These are phyloP conservation scores for Loriculus beryllinus DNA, from an alignment of 2,797 vertebrate species.

Conservation along the genomic window DNA sequence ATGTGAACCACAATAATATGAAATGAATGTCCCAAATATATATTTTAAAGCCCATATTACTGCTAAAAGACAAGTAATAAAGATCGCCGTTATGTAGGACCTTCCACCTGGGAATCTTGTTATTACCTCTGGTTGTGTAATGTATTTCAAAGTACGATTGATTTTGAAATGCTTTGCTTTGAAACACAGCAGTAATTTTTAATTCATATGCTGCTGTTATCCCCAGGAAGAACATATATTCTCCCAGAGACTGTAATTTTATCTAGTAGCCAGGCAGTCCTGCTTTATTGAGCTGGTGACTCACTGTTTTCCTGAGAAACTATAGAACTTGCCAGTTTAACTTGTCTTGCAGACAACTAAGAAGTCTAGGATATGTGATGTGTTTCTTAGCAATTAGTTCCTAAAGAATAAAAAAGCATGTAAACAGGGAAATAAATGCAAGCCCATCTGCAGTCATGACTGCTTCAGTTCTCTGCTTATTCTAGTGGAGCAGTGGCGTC, in stretches of 20 bases:
- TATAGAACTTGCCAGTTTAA: not conserved
- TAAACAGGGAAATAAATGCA: not conserved
- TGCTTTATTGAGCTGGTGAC: not conserved
- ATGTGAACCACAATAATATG: not conserved
- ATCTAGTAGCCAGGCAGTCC: not conserved
- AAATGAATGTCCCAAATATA: not conserved
- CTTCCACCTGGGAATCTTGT: not conserved
- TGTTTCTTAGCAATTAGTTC: not conserved
- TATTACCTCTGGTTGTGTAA: not conserved
- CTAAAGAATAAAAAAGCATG: not conserved
- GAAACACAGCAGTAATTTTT: not conserved
- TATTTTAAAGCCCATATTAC: not conserved
- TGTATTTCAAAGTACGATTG: not conserved
- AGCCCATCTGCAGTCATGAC: not conserved
- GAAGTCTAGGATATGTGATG: not conserved
- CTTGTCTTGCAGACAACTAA: not conserved
- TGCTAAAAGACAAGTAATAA: not conserved
- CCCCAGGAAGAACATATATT: not conserved
- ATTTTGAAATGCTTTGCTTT: not conserved
- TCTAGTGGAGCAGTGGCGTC: fast-evolving
- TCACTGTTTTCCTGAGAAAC: not conserved
- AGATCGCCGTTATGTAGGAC: not conserved
- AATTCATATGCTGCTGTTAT: not conserved
- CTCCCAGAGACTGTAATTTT: not conserved
- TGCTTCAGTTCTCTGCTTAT: not conserved